Evolutionary conservation across 2,797 vertebrate genomes (phyloP).

Genomic region (Lagodon rhomboides): DNA sequence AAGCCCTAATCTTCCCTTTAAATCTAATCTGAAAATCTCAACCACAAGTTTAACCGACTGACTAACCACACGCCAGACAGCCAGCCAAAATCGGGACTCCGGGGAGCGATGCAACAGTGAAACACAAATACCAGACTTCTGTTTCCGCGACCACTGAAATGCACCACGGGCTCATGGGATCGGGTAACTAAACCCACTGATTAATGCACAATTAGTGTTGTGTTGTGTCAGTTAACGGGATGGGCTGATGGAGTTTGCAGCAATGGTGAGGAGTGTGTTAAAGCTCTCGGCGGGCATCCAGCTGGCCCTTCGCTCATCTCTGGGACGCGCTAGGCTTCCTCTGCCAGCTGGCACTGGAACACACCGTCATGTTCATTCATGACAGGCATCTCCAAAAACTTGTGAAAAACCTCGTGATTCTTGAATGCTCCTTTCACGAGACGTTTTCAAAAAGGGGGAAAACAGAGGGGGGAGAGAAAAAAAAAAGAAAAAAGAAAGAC

Average conservation of each 20-base stretch:
- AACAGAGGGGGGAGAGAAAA: conserved; percentile 16
- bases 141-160: conserved; percentile 55
- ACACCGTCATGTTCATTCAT: conserved; percentile 80
- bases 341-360: conserved; percentile 84
- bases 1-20: conserved; percentile 25
- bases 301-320: conserved; percentile 82
- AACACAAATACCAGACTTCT: conserved; percentile 64
- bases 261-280: conserved; percentile 76
- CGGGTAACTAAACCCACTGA: conserved; percentile 74
- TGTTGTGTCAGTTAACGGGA: conserved; percentile 82
- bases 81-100: conserved; percentile 52
- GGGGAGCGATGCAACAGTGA: conserved; percentile 33
- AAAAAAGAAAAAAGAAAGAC: conserved; percentile 41
- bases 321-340: conserved; percentile 76
- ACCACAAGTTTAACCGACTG: conserved; percentile 21
- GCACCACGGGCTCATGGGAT: conserved; percentile 68
- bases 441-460: conserved; percentile 61
- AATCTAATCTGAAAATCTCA: conserved; percentile 36
- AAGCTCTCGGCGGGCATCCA: conserved; percentile 82
- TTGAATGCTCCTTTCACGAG: conserved; percentile 74
- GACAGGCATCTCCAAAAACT: conserved; percentile 80
- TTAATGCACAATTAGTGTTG: conserved; percentile 84
- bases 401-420: conserved; percentile 76
- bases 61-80: conserved; percentile 42
- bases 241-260: conserved; percentile 79